A percentile compares a stretch with the other conserved stretches of the same genome.
phyloP scores from a whole-genome alignment of 2,113 vertebrate genomes.

The Pionites leucogaster region DNA sequence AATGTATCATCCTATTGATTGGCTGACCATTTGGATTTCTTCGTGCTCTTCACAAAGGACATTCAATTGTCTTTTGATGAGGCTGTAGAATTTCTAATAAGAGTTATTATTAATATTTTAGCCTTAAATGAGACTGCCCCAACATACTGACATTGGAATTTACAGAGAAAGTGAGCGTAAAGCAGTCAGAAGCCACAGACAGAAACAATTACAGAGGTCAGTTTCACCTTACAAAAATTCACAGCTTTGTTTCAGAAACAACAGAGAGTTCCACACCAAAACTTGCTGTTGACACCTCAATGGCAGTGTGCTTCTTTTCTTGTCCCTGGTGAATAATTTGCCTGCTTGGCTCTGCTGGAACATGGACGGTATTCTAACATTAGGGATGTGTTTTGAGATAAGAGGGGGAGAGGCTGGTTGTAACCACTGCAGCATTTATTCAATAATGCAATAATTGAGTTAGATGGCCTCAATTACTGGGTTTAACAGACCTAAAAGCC shows the following conservation, averaged over 20 bases:
- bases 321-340: not conserved
- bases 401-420: not conserved
- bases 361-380: not conserved
- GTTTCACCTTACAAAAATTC: not conserved
- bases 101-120: not conserved
- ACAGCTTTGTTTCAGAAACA: not conserved
- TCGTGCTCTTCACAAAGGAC: not conserved
- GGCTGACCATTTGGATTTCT: not conserved
- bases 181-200: not conserved
- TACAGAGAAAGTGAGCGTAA: not conserved
- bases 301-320: not conserved
- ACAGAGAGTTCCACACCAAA: not conserved
- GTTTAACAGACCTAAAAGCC: not conserved
- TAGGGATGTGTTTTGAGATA: not conserved
- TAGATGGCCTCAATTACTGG: not conserved
- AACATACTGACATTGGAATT: not conserved
- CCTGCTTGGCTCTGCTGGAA: not conserved
- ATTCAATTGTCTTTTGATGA: slow-evolving; percentile 19
- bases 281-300: not conserved
- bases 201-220: not conserved
- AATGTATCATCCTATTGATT: not conserved
- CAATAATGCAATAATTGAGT: not conserved
- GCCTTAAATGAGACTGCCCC: not conserved
- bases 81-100: not conserved
- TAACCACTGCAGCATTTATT: not conserved